Conservation (phyloP, 2,113 vertebrate species). For the Hypanus sabinus region DNA sequence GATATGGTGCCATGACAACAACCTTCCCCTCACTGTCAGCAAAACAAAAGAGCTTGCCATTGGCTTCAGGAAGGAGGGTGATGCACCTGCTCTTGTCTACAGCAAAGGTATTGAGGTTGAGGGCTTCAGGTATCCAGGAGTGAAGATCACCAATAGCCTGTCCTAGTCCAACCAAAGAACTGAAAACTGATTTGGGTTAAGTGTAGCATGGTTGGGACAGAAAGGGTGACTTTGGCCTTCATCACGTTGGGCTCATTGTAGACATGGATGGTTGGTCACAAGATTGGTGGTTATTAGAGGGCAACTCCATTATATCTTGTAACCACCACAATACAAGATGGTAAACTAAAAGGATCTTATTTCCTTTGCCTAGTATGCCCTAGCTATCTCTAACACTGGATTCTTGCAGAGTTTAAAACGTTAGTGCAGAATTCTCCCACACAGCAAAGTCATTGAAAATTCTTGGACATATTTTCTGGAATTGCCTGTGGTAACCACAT, state of each 20-base stretch:
- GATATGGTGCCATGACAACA: too few relatives aligned
- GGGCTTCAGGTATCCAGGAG: too few relatives aligned
- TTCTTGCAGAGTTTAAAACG: neutral
- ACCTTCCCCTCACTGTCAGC: too few relatives aligned
- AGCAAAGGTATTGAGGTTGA: too few relatives aligned
- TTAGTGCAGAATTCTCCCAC: neutral
- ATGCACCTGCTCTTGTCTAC: too few relatives aligned
- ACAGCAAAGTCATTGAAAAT: neutral
- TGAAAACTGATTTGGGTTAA: too few relatives aligned
- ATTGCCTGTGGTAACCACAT: neutral
- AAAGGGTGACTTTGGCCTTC: neutral
- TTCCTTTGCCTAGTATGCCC: neutral
- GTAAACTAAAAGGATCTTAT: neutral
- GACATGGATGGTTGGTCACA: neutral
- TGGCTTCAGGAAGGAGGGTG: too few relatives aligned
- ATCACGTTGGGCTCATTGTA: neutral
- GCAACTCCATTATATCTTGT: neutral
- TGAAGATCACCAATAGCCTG: too few relatives aligned
- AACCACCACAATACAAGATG: neutral
- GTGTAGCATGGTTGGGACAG: too few relatives aligned
- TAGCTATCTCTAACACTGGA: neutral
- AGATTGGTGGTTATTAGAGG: neutral
- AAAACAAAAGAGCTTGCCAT: too few relatives aligned
- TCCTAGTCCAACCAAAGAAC: too few relatives aligned
- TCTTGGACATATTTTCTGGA: neutral